Conservation (phyloP, 2,113 vertebrate genomes). For the Enhydra lutris region DNA sequence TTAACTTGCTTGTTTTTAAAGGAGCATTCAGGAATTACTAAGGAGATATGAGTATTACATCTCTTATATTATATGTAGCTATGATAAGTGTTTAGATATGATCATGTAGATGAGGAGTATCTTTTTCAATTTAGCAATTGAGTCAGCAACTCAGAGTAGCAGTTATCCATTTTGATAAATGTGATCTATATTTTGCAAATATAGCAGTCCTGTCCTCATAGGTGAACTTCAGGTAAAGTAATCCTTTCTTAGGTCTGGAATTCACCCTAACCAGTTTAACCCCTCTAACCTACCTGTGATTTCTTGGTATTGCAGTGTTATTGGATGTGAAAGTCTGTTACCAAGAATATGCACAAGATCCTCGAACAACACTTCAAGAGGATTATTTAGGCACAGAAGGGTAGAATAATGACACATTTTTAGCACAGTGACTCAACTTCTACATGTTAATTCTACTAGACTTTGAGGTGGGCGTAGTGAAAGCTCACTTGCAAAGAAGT, state of each 20-base stretch:
- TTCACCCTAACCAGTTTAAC: neutral
- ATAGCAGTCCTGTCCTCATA: neutral
- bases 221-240: neutral
- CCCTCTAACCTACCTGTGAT: neutral
- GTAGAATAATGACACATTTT: neutral
- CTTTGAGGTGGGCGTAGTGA: neutral
- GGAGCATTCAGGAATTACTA: neutral
- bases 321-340: neutral
- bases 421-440: neutral
- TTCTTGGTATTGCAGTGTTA: neutral
- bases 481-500: slow-evolving; percentile 3
- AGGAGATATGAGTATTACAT: neutral
- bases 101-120: neutral
- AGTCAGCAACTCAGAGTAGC: neutral
- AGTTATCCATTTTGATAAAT: neutral
- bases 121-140: neutral
- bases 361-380: neutral
- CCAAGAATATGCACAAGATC: neutral
- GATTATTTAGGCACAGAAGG: neutral
- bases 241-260: neutral
- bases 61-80: neutral
- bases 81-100: neutral
- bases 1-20: neutral
- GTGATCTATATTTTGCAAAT: neutral
- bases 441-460: neutral